A percentile compares a stretch with the other conserved stretches of the same genome.
Evolutionary conservation across 1,140 invertebrate species (phyloP).

Genomic region (Meloidogyne hapla): DNA sequence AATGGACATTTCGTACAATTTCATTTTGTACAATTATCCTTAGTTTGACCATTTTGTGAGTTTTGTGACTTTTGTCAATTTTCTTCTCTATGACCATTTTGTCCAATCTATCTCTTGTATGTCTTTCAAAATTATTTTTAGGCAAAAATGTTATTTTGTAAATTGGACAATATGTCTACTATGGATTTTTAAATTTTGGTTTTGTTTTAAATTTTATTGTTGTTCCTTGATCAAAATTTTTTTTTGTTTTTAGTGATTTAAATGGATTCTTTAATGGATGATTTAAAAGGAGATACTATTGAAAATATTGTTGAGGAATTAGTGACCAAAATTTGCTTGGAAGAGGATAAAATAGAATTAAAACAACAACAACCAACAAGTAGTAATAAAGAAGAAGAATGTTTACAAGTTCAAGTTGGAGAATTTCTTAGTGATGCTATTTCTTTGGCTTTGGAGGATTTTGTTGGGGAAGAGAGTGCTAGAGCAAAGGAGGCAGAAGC

Average conservation of each 20-base stretch:
- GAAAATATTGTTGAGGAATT: background rate
- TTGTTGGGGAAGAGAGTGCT: background rate
- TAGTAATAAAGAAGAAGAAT: background rate
- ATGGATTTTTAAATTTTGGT: too few relatives aligned
- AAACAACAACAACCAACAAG: background rate
- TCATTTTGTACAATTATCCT: too few relatives aligned
- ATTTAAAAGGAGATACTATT: background rate
- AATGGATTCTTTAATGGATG: background rate
- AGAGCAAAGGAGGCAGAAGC: conserved; percentile 39
- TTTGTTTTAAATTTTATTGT: too few relatives aligned
- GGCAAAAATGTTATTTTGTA: too few relatives aligned
- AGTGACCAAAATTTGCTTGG: background rate
- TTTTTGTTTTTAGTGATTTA: background rate
- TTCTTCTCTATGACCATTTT: too few relatives aligned
- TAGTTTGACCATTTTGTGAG: too few relatives aligned
- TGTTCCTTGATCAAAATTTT: background rate
- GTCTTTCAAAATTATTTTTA: too few relatives aligned
- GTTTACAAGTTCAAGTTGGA: background rate
- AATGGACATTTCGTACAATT: too few relatives aligned
- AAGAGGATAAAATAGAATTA: background rate
- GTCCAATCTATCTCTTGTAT: too few relatives aligned
- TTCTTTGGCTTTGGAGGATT: background rate
- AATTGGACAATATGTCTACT: too few relatives aligned
- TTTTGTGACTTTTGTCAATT: too few relatives aligned
- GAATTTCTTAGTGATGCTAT: background rate